phyloP scores from a whole-genome alignment of 2,888 invertebrate genomes.

The Hedya salicella region DNA sequence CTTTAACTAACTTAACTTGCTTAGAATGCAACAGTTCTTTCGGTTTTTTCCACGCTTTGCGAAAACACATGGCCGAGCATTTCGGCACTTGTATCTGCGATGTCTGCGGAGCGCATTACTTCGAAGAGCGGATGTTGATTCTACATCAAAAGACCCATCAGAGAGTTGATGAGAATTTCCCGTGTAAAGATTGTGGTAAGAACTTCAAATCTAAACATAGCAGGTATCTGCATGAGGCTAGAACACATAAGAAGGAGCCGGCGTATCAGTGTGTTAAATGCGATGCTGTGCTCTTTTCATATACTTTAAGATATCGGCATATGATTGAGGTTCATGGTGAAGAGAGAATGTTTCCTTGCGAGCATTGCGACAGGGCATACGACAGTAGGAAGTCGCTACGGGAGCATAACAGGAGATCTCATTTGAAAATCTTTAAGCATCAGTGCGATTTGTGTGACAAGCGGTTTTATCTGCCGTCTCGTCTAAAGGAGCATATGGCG shows the following conservation, averaged over 20 bases:
- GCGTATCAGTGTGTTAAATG: constrained; percentile 75
- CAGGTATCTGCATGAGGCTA: constrained; percentile 67
- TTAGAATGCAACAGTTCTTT: constrained; percentile 58
- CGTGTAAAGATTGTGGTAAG: constrained; percentile 80
- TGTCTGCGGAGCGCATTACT: constrained; percentile 77
- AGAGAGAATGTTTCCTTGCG: constrained; percentile 67
- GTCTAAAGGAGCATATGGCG: constrained; percentile 75
- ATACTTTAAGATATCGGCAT: constrained; percentile 68
- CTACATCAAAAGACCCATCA: constrained; percentile 72
- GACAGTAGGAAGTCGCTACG: constrained; percentile 71
- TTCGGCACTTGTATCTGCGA: constrained; percentile 76
- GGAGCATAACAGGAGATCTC: constrained; percentile 71
- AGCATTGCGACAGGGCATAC: constrained; percentile 72
- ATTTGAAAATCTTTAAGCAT: constrained; percentile 75
- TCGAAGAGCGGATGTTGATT: constrained; percentile 74
- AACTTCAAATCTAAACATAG: constrained; percentile 74
- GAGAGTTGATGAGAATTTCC: constrained; percentile 70
- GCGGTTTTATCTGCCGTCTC: constrained; percentile 77
- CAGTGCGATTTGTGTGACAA: constrained; percentile 83
- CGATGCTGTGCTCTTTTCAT: constrained; percentile 70
- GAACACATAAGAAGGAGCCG: constrained; percentile 71
- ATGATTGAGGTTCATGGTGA: constrained; percentile 74
- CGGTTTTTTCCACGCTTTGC: constrained; percentile 69
- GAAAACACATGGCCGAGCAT: constrained; percentile 76
- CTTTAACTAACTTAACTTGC: constrained; percentile 60